phyloP scores from a whole-genome alignment of 2,797 vertebrate species.

The Sandelia bainsii region DNA sequence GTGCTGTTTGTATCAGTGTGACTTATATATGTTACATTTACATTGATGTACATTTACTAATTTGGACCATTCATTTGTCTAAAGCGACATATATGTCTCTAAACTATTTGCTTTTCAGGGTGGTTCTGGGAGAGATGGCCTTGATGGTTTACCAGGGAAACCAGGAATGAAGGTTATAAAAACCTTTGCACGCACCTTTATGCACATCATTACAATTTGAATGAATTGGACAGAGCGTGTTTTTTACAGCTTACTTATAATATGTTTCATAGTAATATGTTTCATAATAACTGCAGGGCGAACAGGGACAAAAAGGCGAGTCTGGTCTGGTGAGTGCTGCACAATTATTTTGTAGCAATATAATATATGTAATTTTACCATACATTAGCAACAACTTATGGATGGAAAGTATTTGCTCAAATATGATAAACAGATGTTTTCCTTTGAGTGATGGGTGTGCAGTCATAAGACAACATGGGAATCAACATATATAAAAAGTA shows the following conservation, averaged over 20 bases:
- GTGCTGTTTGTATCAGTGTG: not conserved
- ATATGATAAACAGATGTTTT: not conserved
- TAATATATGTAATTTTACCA: not conserved
- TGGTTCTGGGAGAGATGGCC: slow-evolving; percentile 70
- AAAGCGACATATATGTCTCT: not conserved
- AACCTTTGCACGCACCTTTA: not conserved
- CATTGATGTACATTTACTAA: not conserved
- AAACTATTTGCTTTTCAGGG: slow-evolving; percentile 64
- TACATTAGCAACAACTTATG: not conserved
- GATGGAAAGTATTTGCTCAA: not conserved
- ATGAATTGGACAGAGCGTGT: not conserved
- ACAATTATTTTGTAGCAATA: not conserved
- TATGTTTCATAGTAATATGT: slow-evolving; percentile 27
- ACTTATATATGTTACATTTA: not conserved
- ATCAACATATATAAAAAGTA: no score
- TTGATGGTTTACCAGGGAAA: slow-evolving; percentile 73
- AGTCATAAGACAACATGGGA: no score
- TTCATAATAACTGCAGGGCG: slow-evolving; percentile 75
- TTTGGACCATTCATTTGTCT: not conserved
- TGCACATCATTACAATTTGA: not conserved
- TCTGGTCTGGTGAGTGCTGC: slow-evolving; percentile 77
- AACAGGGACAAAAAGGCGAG: slow-evolving; percentile 82
- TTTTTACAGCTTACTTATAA: slow-evolving; percentile 9
- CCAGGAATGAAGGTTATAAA: slow-evolving; percentile 81
- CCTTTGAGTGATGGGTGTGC: no score